phyloP scores from a whole-genome alignment of 2,113 vertebrate genomes.

The Genyomyrus donnyi region DNA sequence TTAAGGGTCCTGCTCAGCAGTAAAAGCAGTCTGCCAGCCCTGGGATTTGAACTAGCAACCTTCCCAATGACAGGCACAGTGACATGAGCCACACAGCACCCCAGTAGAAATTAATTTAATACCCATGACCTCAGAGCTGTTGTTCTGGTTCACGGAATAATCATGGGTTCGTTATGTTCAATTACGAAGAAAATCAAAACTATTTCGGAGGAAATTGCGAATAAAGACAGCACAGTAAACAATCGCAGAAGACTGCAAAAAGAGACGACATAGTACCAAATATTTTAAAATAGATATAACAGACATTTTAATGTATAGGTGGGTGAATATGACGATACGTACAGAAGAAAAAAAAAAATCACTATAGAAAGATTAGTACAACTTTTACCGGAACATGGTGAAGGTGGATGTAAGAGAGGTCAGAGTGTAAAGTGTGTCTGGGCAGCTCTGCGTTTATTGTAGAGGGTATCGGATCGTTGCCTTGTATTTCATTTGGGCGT shows the following conservation, averaged over 20 bases:
- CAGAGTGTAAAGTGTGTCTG: background rate
- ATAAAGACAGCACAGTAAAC: background rate
- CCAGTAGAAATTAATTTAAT: background rate
- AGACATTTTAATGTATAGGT: background rate
- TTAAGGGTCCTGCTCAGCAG: background rate
- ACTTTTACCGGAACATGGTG: background rate
- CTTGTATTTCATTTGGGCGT: background rate
- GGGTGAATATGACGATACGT: background rate
- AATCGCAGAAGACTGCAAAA: background rate
- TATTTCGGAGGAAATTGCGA: background rate
- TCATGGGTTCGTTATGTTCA: background rate
- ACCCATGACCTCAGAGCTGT: background rate
- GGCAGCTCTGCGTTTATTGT: background rate
- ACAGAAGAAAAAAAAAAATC: background rate
- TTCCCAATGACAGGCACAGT: background rate
- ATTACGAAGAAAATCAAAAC: background rate
- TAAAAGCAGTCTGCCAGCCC: background rate
- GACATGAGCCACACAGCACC: background rate
- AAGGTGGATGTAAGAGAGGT: background rate
- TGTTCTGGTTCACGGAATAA: background rate
- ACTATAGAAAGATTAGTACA: background rate
- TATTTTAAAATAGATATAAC: background rate
- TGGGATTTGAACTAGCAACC: background rate
- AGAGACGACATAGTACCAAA: background rate
- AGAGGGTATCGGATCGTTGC: background rate